Evolutionary conservation across 2,797 vertebrate genomes (phyloP), one percentile per base, ranked within the genome.

Genomic region (Lerista edwardsae): DNA sequence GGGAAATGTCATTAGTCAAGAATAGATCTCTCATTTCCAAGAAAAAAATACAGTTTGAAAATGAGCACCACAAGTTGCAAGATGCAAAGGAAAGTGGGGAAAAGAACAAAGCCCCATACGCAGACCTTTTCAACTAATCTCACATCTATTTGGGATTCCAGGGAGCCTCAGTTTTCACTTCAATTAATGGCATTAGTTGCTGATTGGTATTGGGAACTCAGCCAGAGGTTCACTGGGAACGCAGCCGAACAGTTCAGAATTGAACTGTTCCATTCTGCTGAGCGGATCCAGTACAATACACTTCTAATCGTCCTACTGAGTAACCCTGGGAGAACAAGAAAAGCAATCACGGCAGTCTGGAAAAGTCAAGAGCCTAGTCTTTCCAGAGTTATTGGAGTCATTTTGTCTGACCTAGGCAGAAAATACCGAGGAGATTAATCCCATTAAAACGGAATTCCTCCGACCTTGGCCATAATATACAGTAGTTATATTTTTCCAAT

Each of bases 151-250:
- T 68, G 47, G 75, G 68, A 80, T 85, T 86, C 72, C 1, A 2
- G 86, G 84, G 90, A 78, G 10, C 73, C 83, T 77, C 6, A 67
- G 47, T 74, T 73, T 64, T 36, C 34, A 67, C 81, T 88, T 80
- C 71, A 83, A 86, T 88, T 80, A 86, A 88, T 89, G 68, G 80
- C 84, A 69, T 89, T 59, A 47, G 39, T 86, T 55, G 27, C 71
- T 87, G 76, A 75, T 79, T 0, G 0, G 0, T 2, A 55, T 61
- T 84, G 86, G 79, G 23, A 6, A 0, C 34, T 64, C 1, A 0
- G 79, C 75, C 76, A n/a, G n/a, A n/a, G n/a, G n/a, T n/a, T n/a
- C n/a, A 47, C 44, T 84, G 86, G 79, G 23, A 6, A 0, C 34
- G 59, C 1, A 0, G 79, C 75, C 76, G 78, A 75, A 55, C 68